Evolutionary conservation across 2,113 vertebrate genomes (phyloP).

Genomic region (Synodontis membranacea): DNA sequence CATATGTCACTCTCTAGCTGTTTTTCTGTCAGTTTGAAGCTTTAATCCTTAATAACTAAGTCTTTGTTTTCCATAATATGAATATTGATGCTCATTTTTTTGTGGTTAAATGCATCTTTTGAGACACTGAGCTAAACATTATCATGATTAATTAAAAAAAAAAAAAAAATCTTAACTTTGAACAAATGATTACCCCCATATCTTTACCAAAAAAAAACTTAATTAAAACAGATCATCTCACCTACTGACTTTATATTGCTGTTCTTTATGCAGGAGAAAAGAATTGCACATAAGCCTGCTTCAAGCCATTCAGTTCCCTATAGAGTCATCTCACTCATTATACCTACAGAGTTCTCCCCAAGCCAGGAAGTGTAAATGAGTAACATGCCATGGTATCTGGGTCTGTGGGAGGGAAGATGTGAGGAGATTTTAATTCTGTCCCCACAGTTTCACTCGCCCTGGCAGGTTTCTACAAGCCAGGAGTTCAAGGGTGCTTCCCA

Average conservation of each 20-base stretch:
- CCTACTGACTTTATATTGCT: neutral
- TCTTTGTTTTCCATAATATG: slow-evolving; percentile 21
- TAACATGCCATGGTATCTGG: slow-evolving; percentile 39
- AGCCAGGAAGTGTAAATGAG: slow-evolving; percentile 52
- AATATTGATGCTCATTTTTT: slow-evolving; percentile 28
- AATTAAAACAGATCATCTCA: neutral
- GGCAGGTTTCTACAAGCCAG: slow-evolving; percentile 33
- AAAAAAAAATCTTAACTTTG: neutral
- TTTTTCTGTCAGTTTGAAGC: slow-evolving; percentile 19
- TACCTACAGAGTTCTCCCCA: slow-evolving; percentile 19
- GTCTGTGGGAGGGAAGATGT: slow-evolving; percentile 36
- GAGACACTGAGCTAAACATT: neutral
- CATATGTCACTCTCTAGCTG: neutral
- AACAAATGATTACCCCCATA: neutral
- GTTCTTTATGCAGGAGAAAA: neutral
- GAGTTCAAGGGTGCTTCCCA: slow-evolving; percentile 34
- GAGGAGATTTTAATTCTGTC: slow-evolving; percentile 32
- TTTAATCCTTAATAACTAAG: slow-evolving; percentile 21
- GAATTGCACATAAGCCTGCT: slow-evolving; percentile 16
- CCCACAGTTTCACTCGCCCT: slow-evolving; percentile 14
- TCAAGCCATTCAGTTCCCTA: slow-evolving; percentile 17
- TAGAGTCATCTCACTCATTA: slow-evolving; percentile 22
- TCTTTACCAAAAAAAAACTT: neutral
- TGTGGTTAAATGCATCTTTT: neutral
- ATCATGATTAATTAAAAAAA: neutral